Evolutionary conservation across 2,113 vertebrate species (phyloP), one percentile per base, ranked within the genome.

Genomic region (Sylvietta virens): DNA sequence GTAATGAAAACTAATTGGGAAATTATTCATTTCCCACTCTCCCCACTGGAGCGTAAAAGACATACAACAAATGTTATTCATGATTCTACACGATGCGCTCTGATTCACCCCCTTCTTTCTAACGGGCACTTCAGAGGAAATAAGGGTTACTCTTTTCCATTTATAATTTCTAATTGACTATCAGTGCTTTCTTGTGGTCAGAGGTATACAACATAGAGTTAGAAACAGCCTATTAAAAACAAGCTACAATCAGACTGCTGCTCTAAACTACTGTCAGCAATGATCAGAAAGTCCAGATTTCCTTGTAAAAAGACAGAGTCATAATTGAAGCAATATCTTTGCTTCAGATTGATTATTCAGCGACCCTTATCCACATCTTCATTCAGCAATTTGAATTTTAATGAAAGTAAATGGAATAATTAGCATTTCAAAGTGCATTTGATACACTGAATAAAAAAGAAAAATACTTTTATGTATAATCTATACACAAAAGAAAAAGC

Each of bases 391-490:
- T 98, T 98, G 98, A 98, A 98, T 98, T 98, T 98, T 98, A 98
- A 98, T 98, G 98, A 98, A 98, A 98, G 97, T 94, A 98, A 98
- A 98, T 98, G 96, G 96, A 98, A 98, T 98, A 98, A 98, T 98
- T 98, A 98, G 96, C 98, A 98, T 98, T 98, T 98, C 98, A 98
- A 98, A 98, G 98, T 98, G 87, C 97, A 97, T 98, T 98, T 98
- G 97, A 98, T 98, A 98, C 94, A 97, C 92, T 96, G 94, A 97
- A 94, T 81, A 96, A 97, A 97, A 95, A 73, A 58, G 82, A 81
- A 94, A 79, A 96, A 96, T 93, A 97, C 96, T 98, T 98, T 94
- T 96, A 97, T 97, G 95, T 97, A 97, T 97, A 97, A 97, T 92
- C 92, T 96, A 96, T 97, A 98, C 88, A 98, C 97, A 97, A 98